A percentile compares a stretch with the other conserved stretches of the same genome.
These are phyloP conservation scores for Rhea pennata DNA, from an alignment of 2,113 vertebrate species.

Conservation along the genomic window DNA sequence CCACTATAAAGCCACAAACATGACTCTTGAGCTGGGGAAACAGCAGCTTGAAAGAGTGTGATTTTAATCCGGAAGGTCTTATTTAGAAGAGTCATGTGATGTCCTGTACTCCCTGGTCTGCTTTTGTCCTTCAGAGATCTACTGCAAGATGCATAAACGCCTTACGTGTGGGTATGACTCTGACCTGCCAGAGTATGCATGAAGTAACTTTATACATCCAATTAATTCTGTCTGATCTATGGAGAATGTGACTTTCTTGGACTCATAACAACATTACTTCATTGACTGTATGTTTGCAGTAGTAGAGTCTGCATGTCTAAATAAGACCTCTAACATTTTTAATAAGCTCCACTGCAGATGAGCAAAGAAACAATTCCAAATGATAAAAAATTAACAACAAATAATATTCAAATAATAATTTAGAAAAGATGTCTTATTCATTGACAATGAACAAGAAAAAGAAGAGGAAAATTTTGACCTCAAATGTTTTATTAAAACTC, in stretches of 20 bases:
- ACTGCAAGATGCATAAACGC: not conserved
- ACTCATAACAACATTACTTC: not conserved
- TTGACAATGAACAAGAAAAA: not conserved
- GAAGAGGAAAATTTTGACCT: not conserved
- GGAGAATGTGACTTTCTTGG: not conserved
- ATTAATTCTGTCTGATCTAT: not conserved
- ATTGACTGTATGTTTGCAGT: not conserved
- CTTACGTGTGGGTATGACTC: not conserved
- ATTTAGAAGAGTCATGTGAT: not conserved
- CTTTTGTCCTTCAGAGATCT: not conserved
- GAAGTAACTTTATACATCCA: not conserved
- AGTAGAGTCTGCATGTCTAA: not conserved
- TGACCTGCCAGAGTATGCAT: not conserved
- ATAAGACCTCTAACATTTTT: not conserved
- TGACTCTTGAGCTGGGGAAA: not conserved
- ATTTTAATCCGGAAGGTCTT: not conserved
- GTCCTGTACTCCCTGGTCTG: not conserved
- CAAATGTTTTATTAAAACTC: not conserved
- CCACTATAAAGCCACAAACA: not conserved
- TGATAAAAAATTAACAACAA: not conserved
- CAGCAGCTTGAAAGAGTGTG: not conserved
- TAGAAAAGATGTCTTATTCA: not conserved
- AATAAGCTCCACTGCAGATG: not conserved
- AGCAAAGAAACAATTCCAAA: not conserved
- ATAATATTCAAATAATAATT: not conserved